phyloP scores from a whole-genome alignment of 1,140 invertebrate genomes.

The Drusus annulatus region DNA sequence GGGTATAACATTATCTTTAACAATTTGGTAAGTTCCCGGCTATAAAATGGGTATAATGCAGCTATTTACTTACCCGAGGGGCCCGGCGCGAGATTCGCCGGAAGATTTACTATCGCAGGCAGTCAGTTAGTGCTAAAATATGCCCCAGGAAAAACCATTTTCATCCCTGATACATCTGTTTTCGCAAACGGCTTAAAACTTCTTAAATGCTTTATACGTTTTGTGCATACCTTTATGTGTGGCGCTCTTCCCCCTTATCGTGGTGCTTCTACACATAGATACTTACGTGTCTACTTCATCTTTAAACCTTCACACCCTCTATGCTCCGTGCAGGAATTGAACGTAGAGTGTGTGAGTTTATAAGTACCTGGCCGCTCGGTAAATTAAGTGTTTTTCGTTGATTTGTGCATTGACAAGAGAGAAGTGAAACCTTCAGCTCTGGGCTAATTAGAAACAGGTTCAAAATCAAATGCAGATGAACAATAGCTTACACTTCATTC shows the following conservation, averaged over 20 bases:
- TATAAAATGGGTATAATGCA: slow-evolving; percentile 59
- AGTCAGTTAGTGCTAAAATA: slow-evolving; percentile 60
- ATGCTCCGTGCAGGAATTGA: too few relatives aligned
- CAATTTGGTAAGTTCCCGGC: slow-evolving; percentile 46
- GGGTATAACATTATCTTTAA: slow-evolving; percentile 40
- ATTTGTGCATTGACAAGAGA: too few relatives aligned
- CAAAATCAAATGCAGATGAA: too few relatives aligned
- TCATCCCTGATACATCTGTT: slow-evolving; percentile 59
- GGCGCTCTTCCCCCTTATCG: slow-evolving; percentile 1
- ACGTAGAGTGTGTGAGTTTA: too few relatives aligned
- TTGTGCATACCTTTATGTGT: slow-evolving; percentile 49
- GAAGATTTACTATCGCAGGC: slow-evolving; percentile 53
- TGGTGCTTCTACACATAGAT: too few relatives aligned
- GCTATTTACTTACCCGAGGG: slow-evolving; percentile 55
- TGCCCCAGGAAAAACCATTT: slow-evolving; percentile 59
- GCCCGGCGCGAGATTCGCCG: slow-evolving; percentile 46
- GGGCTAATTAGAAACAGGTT: too few relatives aligned
- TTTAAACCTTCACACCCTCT: too few relatives aligned
- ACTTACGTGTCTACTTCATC: too few relatives aligned
- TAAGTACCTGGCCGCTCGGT: too few relatives aligned
- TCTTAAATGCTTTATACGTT: slow-evolving; percentile 58
- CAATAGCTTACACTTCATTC: too few relatives aligned
- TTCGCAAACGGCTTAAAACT: slow-evolving; percentile 59
- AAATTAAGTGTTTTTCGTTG: too few relatives aligned
- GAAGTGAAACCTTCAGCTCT: too few relatives aligned